Conservation (phyloP, 2,113 vertebrate species). For the Apodemus sylvaticus region DNA sequence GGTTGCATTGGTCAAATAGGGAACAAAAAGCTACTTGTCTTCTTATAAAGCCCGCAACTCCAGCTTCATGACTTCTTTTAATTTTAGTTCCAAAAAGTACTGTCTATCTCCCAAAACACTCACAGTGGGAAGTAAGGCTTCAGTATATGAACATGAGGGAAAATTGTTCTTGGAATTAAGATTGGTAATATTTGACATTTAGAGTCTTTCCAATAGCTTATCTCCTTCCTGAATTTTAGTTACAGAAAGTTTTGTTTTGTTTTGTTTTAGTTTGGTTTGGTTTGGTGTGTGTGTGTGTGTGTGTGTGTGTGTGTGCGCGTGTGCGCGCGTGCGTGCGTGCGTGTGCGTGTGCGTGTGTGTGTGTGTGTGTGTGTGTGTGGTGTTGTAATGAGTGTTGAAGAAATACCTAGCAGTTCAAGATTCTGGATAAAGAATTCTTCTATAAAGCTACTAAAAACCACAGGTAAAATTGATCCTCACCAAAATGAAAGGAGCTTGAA, state of each 20-base stretch:
- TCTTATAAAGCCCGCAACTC: neutral
- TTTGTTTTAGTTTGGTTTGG: no score
- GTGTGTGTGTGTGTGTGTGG: neutral
- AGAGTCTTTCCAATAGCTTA: neutral
- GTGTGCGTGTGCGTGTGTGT: no score
- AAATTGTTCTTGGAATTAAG: neutral
- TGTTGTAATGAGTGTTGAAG: neutral
- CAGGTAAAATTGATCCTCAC: neutral
- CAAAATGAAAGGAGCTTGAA: neutral
- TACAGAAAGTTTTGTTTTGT: neutral
- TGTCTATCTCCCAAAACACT: neutral
- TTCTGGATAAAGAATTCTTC: neutral
- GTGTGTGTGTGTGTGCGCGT: neutral
- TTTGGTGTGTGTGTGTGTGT: neutral
- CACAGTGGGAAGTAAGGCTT: neutral
- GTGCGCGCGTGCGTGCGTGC: no score
- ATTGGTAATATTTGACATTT: neutral
- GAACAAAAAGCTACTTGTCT: neutral
- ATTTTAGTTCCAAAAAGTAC: neutral
- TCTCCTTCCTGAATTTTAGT: neutral
- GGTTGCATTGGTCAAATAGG: no score
- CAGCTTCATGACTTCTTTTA: neutral
- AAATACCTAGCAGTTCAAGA: neutral
- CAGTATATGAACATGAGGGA: neutral
- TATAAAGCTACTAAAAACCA: neutral